Base-by-base conservation (phyloP, 2,797 vertebrate species). In the Spatula versicolor region DNA sequence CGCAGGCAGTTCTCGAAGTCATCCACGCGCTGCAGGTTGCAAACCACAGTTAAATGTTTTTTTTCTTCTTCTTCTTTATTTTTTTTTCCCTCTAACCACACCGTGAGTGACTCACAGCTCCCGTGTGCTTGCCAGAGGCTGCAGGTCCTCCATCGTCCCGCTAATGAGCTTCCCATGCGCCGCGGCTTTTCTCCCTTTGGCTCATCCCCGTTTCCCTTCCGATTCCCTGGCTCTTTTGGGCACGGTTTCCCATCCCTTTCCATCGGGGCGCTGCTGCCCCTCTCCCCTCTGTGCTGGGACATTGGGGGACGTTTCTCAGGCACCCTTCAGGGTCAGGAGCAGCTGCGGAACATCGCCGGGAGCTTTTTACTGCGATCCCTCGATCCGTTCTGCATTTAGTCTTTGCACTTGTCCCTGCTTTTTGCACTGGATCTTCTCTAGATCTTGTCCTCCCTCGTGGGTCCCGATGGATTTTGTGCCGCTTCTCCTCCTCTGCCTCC, bases 381-480 rank as follows among this genome's bases (percentile, higher is more conserved):
- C 6, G 2, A 21, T 67, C 46, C 10, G 2, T 67, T 35, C 46
- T 55, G 3, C 0, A 2, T 33, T 31, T 33, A 13, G 25, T 45
- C 39, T 59, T 66, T 30, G 39, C 5, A 16, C 19, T 28, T 2
- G 0, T 8, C 15, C 19, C 15, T 28, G 26, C 31, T 52, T 66
- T 19, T n/a, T 35, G 22, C 26, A 6, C 62, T 7, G 30, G 55
- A 48, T 17, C 54, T 39, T 52, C 33, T 26, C 9, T 35, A 46
- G 74, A 54, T 73, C 46, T 50, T 79, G 45, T 16, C 72, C 45
- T 26, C 12, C 0, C 0, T 79, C 41, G 4, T 14, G 60, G 37
- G 6, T 73, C 14, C 39, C 15, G 37, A 23, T 50, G 28, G 30
- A 6, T 48, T 76, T 77, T 35, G 17, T 0, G 4, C 33, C 9